phyloP scores from a whole-genome alignment of 2,888 invertebrate species.

The Caenorhabditis angaria region DNA sequence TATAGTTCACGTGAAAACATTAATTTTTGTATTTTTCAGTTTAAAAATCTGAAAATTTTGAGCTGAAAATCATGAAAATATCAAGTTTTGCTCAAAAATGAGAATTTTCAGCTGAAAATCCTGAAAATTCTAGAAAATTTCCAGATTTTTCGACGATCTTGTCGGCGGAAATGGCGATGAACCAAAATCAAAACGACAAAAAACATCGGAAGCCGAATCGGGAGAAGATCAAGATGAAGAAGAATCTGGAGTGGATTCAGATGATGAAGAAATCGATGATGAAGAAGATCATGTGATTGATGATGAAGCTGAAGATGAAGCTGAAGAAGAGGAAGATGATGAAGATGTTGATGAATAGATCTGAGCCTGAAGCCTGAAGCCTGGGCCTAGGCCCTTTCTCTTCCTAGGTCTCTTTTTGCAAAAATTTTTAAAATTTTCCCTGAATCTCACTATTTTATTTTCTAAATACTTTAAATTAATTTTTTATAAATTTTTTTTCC shows the following conservation, averaged over 20 bases:
- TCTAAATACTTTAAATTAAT: background rate
- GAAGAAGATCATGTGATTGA: conserved; percentile 25
- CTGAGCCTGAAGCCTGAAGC: too few relatives aligned
- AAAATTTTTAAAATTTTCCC: background rate
- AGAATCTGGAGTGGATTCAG: conserved; percentile 15
- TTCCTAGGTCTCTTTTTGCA: conserved; percentile 13
- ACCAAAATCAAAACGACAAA: background rate
- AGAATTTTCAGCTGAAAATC: too few relatives aligned
- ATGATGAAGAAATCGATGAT: conserved; percentile 12
- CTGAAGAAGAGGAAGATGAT: conserved; percentile 15
- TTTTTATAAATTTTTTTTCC: background rate
- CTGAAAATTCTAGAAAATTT: background rate
- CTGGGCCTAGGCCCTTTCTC: too few relatives aligned
- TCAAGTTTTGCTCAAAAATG: too few relatives aligned
- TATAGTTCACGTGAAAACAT: too few relatives aligned
- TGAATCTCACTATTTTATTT: background rate
- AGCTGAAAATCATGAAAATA: background rate
- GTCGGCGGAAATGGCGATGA: background rate
- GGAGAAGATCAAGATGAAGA: conserved; percentile 24
- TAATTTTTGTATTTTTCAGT: too few relatives aligned
- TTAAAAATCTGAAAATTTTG: background rate
- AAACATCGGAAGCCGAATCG: conserved; percentile 11
- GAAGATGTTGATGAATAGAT: conserved; percentile 12
- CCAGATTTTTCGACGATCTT: conserved; percentile 49
- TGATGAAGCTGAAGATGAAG: conserved; percentile 18